Percentiles rank a stretch among this genome's conserved stretches.
These are phyloP conservation scores for Idaea straminata DNA, from an alignment of 2,888 invertebrate species.

Conservation along the genomic window DNA sequence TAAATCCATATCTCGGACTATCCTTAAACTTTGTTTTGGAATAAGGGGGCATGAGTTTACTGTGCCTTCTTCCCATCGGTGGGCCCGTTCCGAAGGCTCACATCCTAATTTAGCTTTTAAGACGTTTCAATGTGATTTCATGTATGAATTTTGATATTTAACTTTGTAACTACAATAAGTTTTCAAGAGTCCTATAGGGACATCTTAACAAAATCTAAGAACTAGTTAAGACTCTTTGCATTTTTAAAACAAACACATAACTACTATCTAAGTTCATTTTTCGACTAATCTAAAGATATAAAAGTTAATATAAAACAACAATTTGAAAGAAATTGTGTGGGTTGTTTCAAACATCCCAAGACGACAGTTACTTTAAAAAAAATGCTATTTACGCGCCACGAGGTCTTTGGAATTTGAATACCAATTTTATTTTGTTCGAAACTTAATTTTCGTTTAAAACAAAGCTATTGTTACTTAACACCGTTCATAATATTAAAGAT, in stretches of 20 bases:
- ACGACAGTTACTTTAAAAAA: slow-evolving; percentile 43
- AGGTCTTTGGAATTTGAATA: slow-evolving; percentile 40
- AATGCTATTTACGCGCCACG: slow-evolving; percentile 44
- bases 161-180: no score
- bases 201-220: no score
- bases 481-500: not conserved
- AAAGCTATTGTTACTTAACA: not conserved
- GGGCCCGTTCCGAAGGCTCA: no score
- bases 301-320: slow-evolving; percentile 15
- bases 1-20: no score
- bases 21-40: no score
- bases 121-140: no score
- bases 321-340: slow-evolving; percentile 32
- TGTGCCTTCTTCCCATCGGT: no score
- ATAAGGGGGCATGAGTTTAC: no score
- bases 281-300: slow-evolving; percentile 2
- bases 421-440: slow-evolving; percentile 45
- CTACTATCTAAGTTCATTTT: not conserved
- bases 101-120: no score
- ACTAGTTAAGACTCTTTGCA: not conserved
- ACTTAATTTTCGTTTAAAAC: slow-evolving; percentile 42
- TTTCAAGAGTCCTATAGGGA: no score
- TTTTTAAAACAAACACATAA: not conserved
- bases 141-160: no score
- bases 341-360: slow-evolving; percentile 41